Conservation (phyloP, 1,140 invertebrate genomes). For the Popillia japonica region DNA sequence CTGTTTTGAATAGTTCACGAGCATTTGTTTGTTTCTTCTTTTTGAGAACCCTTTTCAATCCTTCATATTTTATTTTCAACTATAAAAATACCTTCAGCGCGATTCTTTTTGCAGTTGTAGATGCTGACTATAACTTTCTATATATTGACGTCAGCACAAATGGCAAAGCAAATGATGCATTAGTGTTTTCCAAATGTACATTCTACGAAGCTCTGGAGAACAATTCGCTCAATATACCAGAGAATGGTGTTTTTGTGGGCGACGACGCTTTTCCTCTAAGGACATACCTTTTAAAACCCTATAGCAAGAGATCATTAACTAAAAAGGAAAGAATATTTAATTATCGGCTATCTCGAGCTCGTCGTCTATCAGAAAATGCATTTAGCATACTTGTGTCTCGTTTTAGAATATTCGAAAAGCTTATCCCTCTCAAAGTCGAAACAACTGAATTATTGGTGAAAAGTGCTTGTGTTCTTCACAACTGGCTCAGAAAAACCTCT, state of each 20-base stretch:
- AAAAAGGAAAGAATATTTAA: conserved; percentile 40
- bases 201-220: no score
- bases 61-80: no score
- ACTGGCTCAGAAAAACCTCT: conserved; percentile 34
- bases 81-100: no score
- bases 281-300: conserved; percentile 35
- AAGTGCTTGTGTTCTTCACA: conserved; percentile 29
- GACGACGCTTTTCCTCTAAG: conserved; percentile 49
- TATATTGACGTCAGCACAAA: no score
- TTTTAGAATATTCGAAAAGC: conserved; percentile 40
- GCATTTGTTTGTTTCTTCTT: no score
- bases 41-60: no score
- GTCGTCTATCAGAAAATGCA: conserved; percentile 37
- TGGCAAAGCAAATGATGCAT: no score
- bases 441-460: conserved; percentile 1
- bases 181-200: no score
- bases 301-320: conserved; percentile 13
- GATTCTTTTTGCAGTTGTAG: no score
- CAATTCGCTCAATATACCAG: no score
- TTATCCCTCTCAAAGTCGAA: background rate
- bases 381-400: conserved; percentile 38
- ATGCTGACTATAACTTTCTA: no score
- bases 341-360: conserved; percentile 37
- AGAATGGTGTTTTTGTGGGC: conserved; percentile 44
- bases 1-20: no score